phyloP scores from a whole-genome alignment of 2,888 invertebrate genomes.

The Cheilosia impressa region DNA sequence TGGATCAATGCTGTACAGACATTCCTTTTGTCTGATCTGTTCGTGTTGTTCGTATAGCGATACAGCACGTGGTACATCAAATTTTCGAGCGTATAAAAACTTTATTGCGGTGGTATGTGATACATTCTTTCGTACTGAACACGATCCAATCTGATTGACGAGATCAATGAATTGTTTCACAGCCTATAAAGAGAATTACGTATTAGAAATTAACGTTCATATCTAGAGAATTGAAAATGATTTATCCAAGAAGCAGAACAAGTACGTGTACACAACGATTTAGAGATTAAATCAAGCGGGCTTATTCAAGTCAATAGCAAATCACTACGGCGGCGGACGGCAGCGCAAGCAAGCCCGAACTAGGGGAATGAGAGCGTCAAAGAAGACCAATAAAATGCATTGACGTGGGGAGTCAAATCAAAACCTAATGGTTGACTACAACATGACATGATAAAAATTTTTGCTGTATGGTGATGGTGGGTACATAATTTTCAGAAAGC shows the following conservation, averaged over 20 bases:
- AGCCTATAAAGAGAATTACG: conserved; percentile 79
- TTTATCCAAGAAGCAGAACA: conserved; percentile 21
- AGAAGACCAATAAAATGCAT: conserved; percentile 25
- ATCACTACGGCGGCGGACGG: conserved; percentile 2
- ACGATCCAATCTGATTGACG: conserved; percentile 82
- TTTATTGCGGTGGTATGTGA: conserved; percentile 94
- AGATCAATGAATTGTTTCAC: conserved; percentile 84
- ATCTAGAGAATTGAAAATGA: not conserved
- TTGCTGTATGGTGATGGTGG: conserved; percentile 7
- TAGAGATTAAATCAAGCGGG: conserved; percentile 15
- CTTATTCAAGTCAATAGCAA: conserved; percentile 3
- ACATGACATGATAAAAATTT: conserved; percentile 7
- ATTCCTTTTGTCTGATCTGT: conserved; percentile 93
- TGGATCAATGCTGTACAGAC: conserved; percentile 93
- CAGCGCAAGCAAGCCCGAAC: not conserved
- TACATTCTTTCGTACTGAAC: conserved; percentile 79
- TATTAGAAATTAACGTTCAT: conserved; percentile 1
- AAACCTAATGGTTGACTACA: conserved; percentile 38
- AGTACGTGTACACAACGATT: conserved; percentile 11
- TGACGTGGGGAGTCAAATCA: conserved; percentile 35
- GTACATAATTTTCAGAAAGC: conserved; percentile 21
- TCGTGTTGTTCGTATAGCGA: conserved; percentile 97
- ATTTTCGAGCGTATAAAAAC: conserved; percentile 96
- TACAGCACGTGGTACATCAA: conserved; percentile 95
- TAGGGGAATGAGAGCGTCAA: conserved; percentile 1